Evolutionary conservation across 92 coral and sea anemone genomes (phyloP), one percentile per base, ranked within the genome.

Genomic region (Zoanthus gigantus): DNA sequence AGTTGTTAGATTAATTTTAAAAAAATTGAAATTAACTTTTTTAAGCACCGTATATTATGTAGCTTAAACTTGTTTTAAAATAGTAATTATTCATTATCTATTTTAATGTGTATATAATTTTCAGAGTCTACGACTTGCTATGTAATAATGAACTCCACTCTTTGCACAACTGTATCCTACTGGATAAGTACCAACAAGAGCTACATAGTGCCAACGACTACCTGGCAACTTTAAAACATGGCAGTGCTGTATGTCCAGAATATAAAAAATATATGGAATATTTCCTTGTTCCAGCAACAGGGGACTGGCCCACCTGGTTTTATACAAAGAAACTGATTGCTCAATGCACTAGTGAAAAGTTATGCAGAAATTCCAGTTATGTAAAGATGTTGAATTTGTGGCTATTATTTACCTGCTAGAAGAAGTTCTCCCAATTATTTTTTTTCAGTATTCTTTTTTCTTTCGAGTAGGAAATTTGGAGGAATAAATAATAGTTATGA

Each of bases 231-330:
- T 46, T 92, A 32, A 53, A 79, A 9, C 76, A 83, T 31, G 68
- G 52, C 60, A 16, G 76, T n/a, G 45, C 53, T 9, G 34, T 30
- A 72, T 72, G 78, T 9, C 74, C 87, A 45, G 67, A 15, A 52
- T 61, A 89, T 9, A 52, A 11, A 7, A 69, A 57, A 23, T 92
- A 87, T 84, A 60, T 74, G 29, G 28, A 83, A 68, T 45, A 86
- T 75, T 72, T 54, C 57, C 72, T 86, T 9, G 52, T 93, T n/a
- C 93, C 95, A 31, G 46, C 72, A 12, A 91, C 91, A 8, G 92
- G 92, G 15, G 95, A 87, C 69, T 90, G 93, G 93, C 93, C 95
- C 29, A 81, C 89, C 7, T 93, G 93, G 93, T 90, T 29, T 68
- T 93, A 71, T 42, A 32, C 74, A 0, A 93, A 90, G 60, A 93